These are phyloP conservation scores for Thaumatotibia leucotreta DNA, from an alignment of 1,140 invertebrate species.

Conservation along the genomic window DNA sequence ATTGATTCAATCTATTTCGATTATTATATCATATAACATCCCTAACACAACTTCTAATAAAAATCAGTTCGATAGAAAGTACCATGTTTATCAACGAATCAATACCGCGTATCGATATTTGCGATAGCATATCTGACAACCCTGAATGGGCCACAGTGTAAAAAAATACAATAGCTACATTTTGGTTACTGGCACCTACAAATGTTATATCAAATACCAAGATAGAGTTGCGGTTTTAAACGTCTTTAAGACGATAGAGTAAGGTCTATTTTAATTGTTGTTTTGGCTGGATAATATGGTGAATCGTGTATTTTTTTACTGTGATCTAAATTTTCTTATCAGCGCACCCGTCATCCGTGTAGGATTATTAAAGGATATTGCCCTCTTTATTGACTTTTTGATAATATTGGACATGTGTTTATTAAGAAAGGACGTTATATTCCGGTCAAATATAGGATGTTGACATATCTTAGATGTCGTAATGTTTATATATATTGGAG, in stretches of 20 bases:
- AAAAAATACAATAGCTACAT: neutral
- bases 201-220: neutral
- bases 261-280: neutral
- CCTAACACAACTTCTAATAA: slow-evolving; percentile 26
- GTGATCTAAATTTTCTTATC: slow-evolving; percentile 15
- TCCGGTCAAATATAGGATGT: slow-evolving; percentile 13
- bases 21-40: neutral
- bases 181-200: neutral
- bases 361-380: slow-evolving; percentile 32
- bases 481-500: neutral
- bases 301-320: slow-evolving; percentile 8
- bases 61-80: slow-evolving; percentile 54
- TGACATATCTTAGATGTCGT: neutral
- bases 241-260: neutral
- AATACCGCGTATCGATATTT: slow-evolving; percentile 57
- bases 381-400: slow-evolving; percentile 27
- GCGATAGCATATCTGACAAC: slow-evolving; percentile 44
- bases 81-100: slow-evolving; percentile 51
- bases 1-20: neutral
- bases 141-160: slow-evolving; percentile 30
- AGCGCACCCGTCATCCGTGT: slow-evolving; percentile 21
- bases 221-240: neutral
- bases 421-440: slow-evolving; percentile 4
- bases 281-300: neutral
- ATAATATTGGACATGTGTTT: slow-evolving; percentile 8